Conservation (phyloP, 2,888 invertebrate species). For the Masnerella sp. region DNA sequence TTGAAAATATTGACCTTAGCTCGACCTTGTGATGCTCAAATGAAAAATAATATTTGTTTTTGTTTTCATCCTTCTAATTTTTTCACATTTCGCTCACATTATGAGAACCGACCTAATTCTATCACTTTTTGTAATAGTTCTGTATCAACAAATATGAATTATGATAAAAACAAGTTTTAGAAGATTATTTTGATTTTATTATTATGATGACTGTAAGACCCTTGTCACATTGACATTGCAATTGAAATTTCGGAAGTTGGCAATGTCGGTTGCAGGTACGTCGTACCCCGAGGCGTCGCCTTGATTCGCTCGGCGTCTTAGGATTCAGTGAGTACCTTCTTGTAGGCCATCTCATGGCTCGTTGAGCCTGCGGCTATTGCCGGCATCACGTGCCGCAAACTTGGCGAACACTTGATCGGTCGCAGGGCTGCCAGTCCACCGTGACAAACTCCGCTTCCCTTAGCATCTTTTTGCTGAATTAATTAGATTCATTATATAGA, state of each 20-base stretch:
- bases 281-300: conserved; percentile 9
- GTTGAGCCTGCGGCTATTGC: conserved; percentile 7
- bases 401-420: conserved; percentile 6
- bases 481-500: conserved; percentile 17
- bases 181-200: too few relatives aligned
- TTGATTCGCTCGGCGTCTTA: conserved; percentile 13
- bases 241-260: conserved; percentile 1
- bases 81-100: too few relatives aligned
- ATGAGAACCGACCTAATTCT: too few relatives aligned
- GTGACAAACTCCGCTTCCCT: conserved; percentile 27
- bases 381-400: conserved; percentile 11
- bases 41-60: too few relatives aligned
- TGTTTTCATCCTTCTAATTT: too few relatives aligned
- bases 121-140: too few relatives aligned
- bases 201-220: neutral
- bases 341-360: conserved; percentile 2
- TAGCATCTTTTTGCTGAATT: conserved; percentile 6
- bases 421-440: conserved; percentile 28
- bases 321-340: conserved; percentile 5
- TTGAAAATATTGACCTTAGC: too few relatives aligned
- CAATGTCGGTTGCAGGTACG: conserved; percentile 2
- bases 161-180: too few relatives aligned
- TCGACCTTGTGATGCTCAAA: too few relatives aligned
- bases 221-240: neutral
- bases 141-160: too few relatives aligned